phyloP scores from a whole-genome alignment of 35 echinoderm and acorn worm genomes.

The Lytechinus variegatus region DNA sequence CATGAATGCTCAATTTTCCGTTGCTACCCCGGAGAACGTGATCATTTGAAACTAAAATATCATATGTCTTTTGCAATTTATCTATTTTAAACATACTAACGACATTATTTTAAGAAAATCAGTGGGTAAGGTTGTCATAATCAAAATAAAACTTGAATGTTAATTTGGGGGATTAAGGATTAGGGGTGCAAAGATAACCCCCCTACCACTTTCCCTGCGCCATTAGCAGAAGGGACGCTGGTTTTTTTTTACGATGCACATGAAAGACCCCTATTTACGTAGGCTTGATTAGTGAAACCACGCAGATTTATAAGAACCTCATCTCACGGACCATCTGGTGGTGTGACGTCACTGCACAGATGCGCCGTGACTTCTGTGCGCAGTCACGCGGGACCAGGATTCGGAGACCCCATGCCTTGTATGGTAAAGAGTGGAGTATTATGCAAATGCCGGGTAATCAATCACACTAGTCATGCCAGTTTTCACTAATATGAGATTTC shows the following conservation, averaged over 20 bases:
- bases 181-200: background rate
- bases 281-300: conserved; percentile 40
- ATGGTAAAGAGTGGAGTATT: background rate
- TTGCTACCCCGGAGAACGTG: too few species aligned
- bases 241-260: background rate
- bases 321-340: conserved; percentile 15
- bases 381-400: background rate
- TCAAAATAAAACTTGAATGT: too few species aligned
- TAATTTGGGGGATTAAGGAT: background rate
- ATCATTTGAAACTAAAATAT: too few species aligned
- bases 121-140: too few species aligned
- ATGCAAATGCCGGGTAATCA: background rate
- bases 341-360: conserved; percentile 29
- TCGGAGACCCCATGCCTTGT: background rate
- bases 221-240: background rate
- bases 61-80: too few species aligned
- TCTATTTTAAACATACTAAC: too few species aligned
- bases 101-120: too few species aligned
- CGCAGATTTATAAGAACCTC: background rate
- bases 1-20: too few species aligned
- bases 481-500: background rate
- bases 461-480: background rate
- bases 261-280: conserved; percentile 23
- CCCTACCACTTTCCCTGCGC: background rate
- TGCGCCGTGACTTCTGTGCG: conserved; percentile 47